Base-by-base conservation (phyloP, 2,888 invertebrate genomes). In the Diploptera punctata region DNA sequence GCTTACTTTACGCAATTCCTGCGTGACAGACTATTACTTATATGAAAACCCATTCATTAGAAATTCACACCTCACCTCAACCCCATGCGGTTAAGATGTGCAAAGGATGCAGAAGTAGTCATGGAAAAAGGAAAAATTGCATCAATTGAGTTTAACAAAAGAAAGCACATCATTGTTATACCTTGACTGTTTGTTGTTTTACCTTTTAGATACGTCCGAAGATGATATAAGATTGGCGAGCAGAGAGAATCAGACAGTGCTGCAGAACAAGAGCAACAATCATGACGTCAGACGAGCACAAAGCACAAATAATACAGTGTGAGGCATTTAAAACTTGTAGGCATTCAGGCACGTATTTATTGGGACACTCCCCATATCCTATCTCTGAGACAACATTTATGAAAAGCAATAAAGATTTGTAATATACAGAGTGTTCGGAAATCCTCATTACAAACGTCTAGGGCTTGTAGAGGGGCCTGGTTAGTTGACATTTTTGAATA, bases 131-230 rank as follows among this genome's bases (percentile, higher is more conserved):
- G n/a, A n/a, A n/a, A n/a, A 33, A 33, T 33, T 10, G 7, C 10
- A 5, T 52, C 24, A 16, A 18, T 24, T 38, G 43, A 62, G 19
- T 21, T 62, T n/a, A n/a, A n/a, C 52, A 26, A 65, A 24, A 54
- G 16, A 65, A 65, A 24, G 65, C 47, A 38, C 65, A 65, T 31
- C 65, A 47, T 26, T 33, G 44, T 19, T 65, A 65, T 65, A 65
- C 10, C 44, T 43, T n/a, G n/a, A n/a, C n/a, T 60, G 60, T 18
- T 77, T 78, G 81, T 81, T 81, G 31, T 26, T 65, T 77, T 78
- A 82, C 82, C 81, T 80, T 79, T 80, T 61, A 78, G 73, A 72
- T 77, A 78, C 33, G 76, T 76, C 75, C 77, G 75, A 72, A 78
- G 77, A 67, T 78, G 78, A 67, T 77, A 77, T 68, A 78, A 76